A percentile compares a stretch with the other conserved stretches of the same genome.
Conservation (phyloP, 2,113 vertebrate species). For the Pluvialis apricaria region DNA sequence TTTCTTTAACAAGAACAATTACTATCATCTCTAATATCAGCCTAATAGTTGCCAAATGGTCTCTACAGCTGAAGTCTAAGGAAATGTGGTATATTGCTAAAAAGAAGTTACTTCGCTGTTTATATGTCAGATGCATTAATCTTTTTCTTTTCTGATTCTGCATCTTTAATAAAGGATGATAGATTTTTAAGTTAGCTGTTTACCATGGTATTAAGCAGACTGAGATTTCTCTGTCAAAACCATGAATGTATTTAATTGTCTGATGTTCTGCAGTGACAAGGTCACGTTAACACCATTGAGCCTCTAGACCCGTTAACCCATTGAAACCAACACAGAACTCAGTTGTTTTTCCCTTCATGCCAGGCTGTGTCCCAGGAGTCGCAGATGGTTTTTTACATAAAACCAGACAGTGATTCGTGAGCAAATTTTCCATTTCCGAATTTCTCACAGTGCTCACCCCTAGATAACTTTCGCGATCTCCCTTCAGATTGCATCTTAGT, state of each 20-base stretch:
- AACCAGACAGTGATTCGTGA: not conserved
- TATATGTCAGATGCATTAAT: not conserved
- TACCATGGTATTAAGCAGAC: not conserved
- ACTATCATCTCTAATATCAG: not conserved
- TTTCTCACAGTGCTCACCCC: not conserved
- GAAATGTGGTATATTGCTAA: not conserved
- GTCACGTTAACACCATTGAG: not conserved
- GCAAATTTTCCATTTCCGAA: not conserved
- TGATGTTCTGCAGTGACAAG: constrained; percentile 1
- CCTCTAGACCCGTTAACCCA: not conserved
- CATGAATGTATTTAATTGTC: not conserved
- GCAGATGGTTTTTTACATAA: not conserved
- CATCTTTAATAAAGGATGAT: constrained; percentile 17
- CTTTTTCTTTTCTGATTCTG: not conserved
- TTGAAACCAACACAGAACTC: not conserved
- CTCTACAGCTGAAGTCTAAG: not conserved
- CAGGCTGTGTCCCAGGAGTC: not conserved
- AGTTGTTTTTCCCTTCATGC: not conserved
- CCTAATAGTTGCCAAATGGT: not conserved
- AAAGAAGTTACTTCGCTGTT: not conserved
- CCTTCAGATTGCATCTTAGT: not conserved
- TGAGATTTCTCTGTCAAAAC: constrained; percentile 22
- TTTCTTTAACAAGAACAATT: not conserved
- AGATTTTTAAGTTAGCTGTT: constrained; percentile 20
- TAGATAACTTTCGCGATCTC: not conserved